phyloP scores from a whole-genome alignment of 2,113 vertebrate genomes.

The Cephalophus harveyi region DNA sequence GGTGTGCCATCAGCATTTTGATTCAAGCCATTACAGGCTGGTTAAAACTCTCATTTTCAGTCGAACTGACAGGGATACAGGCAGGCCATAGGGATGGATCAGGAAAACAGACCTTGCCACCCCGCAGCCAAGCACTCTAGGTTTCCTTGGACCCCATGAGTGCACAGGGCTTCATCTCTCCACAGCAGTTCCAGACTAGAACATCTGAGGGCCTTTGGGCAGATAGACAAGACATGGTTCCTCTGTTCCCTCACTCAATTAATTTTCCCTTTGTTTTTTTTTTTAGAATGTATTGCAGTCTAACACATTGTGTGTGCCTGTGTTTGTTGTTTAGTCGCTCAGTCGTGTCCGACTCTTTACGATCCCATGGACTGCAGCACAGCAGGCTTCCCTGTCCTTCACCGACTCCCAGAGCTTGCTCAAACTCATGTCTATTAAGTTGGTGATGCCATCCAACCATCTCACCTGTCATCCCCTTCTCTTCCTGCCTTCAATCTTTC shows the following conservation, averaged over 20 bases:
- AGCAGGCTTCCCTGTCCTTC: not conserved
- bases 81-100: not conserved
- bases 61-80: not conserved
- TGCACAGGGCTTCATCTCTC: not conserved
- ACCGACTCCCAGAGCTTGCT: not conserved
- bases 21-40: not conserved
- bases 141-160: not conserved
- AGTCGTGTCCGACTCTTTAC: rapidly evolving
- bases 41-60: not conserved
- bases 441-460: not conserved
- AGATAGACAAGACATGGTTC: not conserved
- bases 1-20: not conserved
- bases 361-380: not conserved
- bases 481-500: not conserved
- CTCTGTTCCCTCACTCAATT: not conserved
- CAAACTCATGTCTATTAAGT: not conserved
- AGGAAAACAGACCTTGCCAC: not conserved
- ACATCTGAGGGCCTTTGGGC: not conserved
- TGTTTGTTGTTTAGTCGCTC: not conserved
- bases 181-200: not conserved
- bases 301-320: not conserved
- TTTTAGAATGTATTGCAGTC: not conserved
- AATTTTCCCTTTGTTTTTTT: not conserved
- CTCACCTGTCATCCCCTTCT: not conserved
- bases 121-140: not conserved